Evolutionary conservation across 2,113 vertebrate species (phyloP).

Genomic region (Numenius arquata): DNA sequence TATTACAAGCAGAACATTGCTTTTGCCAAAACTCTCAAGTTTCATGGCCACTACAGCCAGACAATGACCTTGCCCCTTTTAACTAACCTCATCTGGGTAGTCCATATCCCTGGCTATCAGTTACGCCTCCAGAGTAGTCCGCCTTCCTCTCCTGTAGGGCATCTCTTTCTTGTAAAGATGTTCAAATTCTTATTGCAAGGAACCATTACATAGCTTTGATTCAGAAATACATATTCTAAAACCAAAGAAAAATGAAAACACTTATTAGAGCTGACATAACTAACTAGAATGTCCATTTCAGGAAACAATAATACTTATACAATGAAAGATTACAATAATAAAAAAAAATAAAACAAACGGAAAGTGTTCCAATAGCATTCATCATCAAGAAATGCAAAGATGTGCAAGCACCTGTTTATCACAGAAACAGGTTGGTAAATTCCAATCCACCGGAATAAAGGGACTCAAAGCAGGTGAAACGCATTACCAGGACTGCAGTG

Average conservation of each 20-base stretch:
- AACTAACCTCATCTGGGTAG: neutral
- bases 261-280: neutral
- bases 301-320: neutral
- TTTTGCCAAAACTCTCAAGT: neutral
- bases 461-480: neutral
- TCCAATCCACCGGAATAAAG: neutral
- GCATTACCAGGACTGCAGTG: accelerated
- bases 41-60: neutral
- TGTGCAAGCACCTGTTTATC: neutral
- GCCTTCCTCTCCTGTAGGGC: neutral
- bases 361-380: neutral
- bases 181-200: neutral
- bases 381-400: neutral
- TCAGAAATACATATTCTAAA: neutral
- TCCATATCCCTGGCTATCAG: neutral
- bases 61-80: neutral
- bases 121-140: neutral
- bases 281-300: neutral
- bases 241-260: neutral
- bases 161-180: neutral
- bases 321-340: neutral
- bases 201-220: neutral
- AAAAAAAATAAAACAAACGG: neutral
- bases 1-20: neutral
- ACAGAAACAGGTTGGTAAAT: neutral